Conservation (phyloP, 2,797 vertebrate species). For the Mormyrus hasselquistii region DNA sequence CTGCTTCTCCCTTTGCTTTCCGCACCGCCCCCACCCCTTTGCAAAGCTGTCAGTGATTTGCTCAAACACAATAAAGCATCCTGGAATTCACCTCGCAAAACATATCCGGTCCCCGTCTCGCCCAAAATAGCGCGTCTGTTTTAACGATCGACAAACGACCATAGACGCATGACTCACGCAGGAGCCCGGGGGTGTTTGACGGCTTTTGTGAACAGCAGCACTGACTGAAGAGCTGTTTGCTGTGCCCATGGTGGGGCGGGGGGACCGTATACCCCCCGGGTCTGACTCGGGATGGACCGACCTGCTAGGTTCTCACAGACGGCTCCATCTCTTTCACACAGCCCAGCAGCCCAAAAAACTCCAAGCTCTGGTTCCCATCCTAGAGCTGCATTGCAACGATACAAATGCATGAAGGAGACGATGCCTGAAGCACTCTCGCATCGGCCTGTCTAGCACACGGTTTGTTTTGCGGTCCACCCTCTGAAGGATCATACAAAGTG, state of each 20-base stretch:
- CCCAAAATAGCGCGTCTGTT: slow-evolving; percentile 3
- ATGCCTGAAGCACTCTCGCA: not conserved
- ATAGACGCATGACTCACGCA: not conserved
- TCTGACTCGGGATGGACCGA: not conserved
- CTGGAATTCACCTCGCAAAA: slow-evolving; percentile 16
- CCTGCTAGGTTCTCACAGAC: not conserved
- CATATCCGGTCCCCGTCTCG: not conserved
- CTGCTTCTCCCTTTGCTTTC: not conserved
- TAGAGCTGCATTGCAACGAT: not conserved
- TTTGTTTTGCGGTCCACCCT: not conserved
- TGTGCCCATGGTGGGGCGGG: not conserved
- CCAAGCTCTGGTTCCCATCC: not conserved
- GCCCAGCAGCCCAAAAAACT: not conserved
- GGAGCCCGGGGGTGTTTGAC: not conserved
- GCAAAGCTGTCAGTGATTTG: not conserved
- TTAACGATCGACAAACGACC: slow-evolving; percentile 9
- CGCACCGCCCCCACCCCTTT: not conserved
- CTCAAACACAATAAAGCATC: slow-evolving; percentile 18
- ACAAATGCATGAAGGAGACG: not conserved
- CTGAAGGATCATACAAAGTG: not conserved
- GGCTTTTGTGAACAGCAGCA: not conserved
- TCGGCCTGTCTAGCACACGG: not conserved
- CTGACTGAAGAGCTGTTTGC: not conserved
- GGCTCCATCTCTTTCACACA: not conserved
- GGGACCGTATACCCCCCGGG: not conserved